Evolutionary conservation across 35 echinoderm and acorn worm species (phyloP).

Genomic region (Heliocidaris tuberculata): DNA sequence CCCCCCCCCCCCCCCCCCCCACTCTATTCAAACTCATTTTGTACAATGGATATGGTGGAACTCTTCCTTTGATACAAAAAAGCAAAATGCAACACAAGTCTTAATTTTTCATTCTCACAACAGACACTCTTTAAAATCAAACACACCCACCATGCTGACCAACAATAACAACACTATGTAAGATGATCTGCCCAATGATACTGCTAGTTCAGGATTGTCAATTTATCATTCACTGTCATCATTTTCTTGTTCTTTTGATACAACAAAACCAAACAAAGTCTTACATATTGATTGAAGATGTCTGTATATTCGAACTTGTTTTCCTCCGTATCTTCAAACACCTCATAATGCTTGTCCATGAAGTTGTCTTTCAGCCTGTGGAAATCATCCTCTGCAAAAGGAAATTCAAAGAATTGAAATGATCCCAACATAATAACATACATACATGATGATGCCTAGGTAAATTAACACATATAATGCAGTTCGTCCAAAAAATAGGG

Average conservation of each 20-base stretch:
- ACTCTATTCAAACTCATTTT: too few relatives aligned
- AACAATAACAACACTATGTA: too few relatives aligned
- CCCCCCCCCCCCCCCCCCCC: too few relatives aligned
- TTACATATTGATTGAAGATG: conserved; percentile 98
- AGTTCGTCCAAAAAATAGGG: too few relatives aligned
- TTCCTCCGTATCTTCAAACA: conserved; percentile 98
- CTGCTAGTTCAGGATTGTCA: background rate
- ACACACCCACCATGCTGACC: too few relatives aligned
- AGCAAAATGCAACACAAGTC: too few relatives aligned
- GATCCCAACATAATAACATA: background rate
- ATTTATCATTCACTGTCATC: background rate
- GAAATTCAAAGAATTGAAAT: background rate
- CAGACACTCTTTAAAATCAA: too few relatives aligned
- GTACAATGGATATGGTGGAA: too few relatives aligned
- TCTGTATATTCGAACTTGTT: conserved; percentile 97
- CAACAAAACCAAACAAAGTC: conserved; percentile 28
- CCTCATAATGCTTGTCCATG: conserved; percentile 88
- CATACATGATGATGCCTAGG: background rate
- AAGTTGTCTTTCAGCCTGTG: conserved; percentile 83
- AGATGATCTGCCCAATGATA: background rate
- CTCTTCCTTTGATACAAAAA: too few relatives aligned
- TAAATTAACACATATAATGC: too few relatives aligned
- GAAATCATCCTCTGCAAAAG: conserved; percentile 82
- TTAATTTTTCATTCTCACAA: too few relatives aligned
- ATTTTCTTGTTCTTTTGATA: background rate